Percentiles rank a stretch among this genome's conserved stretches.
Conservation (phyloP, 2,888 invertebrate genomes). For the Heliconius ismenius region DNA sequence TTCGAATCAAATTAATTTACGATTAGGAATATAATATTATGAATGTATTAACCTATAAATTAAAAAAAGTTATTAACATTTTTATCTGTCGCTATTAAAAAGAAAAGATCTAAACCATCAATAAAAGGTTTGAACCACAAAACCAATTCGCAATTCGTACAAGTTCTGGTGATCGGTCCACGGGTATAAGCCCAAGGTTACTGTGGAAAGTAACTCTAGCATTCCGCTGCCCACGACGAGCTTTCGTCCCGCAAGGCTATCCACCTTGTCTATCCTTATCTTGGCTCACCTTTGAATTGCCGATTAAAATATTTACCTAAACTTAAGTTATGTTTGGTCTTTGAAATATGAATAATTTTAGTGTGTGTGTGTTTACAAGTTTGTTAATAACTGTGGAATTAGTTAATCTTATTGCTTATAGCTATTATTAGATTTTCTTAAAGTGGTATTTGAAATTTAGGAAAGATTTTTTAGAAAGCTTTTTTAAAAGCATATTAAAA, state of each 20-base stretch:
- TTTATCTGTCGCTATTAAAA: not conserved
- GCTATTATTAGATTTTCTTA: no score
- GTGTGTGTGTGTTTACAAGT: not conserved
- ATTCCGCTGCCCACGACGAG: constrained; percentile 62
- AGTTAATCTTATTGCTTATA: no score
- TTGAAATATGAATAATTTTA: not conserved
- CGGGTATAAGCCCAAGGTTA: constrained; percentile 53
- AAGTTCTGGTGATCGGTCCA: constrained; percentile 53
- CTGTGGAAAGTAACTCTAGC: constrained; percentile 64
- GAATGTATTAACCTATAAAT: no score
- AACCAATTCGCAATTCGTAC: constrained; percentile 44
- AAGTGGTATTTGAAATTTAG: not conserved
- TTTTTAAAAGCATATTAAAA: not conserved
- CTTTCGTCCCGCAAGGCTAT: constrained; percentile 73
- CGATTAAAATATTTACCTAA: constrained; percentile 45
- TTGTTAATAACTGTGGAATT: not conserved
- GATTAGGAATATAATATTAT: no score
- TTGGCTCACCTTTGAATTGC: constrained; percentile 50
- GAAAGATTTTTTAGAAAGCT: not conserved
- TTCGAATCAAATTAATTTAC: no score
- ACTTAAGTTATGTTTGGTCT: constrained; percentile 27
- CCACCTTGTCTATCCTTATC: constrained; percentile 51
- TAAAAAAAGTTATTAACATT: not conserved
- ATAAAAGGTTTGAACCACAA: constrained; percentile 9
- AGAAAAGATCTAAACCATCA: not conserved